Evolutionary conservation across 2,888 invertebrate species (phyloP).

Genomic region (Phanerotoma sp.): DNA sequence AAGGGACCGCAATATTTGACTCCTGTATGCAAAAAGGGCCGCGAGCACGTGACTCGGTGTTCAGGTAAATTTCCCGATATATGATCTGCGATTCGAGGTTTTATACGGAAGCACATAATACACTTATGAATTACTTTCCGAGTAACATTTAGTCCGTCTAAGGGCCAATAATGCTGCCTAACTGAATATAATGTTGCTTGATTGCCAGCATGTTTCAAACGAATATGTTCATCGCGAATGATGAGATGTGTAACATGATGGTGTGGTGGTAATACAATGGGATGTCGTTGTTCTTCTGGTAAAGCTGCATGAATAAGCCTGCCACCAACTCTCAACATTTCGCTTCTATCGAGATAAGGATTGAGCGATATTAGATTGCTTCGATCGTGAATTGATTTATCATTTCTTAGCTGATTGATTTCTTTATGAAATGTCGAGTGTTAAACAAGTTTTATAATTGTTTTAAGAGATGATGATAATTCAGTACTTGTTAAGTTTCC

Average conservation of each 20-base stretch:
- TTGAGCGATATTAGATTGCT: constrained; percentile 26
- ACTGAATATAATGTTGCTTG: constrained; percentile 30
- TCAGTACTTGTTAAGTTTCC: not conserved
- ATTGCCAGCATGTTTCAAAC: constrained; percentile 30
- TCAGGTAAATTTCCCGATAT: not conserved
- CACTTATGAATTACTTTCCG: constrained; percentile 24
- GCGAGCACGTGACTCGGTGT: not conserved
- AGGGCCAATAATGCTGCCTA: no score
- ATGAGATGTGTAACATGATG: constrained; percentile 34
- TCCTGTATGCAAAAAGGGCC: not conserved
- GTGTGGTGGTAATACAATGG: constrained; percentile 33
- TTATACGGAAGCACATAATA: not conserved
- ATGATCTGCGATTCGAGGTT: not conserved
- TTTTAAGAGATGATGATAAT: not conserved
- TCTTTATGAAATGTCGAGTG: not conserved
- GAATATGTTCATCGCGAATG: constrained; percentile 27
- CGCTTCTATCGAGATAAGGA: constrained; percentile 6
- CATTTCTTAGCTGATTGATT: not conserved
- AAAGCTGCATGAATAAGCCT: constrained; percentile 30
- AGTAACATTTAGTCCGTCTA: constrained; percentile 31
- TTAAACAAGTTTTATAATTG: not conserved
- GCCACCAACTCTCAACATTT: constrained; percentile 35
- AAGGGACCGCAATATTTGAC: no score
- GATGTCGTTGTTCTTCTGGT: constrained; percentile 27
- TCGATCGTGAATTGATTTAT: constrained; percentile 12